Conservation (phyloP, 2,888 invertebrate species). For the Chloromyia formosa region DNA sequence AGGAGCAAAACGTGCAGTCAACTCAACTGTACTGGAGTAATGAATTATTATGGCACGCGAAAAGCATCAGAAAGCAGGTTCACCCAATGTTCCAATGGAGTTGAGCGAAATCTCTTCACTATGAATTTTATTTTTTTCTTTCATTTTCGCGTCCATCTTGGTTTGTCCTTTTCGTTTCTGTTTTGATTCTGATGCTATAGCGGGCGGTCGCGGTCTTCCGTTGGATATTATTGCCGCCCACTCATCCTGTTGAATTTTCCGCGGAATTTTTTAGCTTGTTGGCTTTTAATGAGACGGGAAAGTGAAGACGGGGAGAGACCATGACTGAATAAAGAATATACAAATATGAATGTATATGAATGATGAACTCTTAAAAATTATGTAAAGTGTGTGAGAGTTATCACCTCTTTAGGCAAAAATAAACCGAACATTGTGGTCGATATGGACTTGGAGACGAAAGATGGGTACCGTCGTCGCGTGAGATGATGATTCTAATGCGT, state of each 20-base stretch:
- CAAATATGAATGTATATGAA: neutral
- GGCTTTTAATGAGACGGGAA: neutral
- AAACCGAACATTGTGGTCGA: too few species aligned
- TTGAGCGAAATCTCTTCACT: too few species aligned
- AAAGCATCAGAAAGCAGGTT: neutral
- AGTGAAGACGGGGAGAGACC: neutral
- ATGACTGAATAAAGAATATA: neutral
- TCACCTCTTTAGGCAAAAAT: too few species aligned
- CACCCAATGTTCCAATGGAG: neutral
- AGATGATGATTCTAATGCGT: too few species aligned
- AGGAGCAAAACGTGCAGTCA: neutral
- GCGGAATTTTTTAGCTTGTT: neutral
- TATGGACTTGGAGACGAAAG: too few species aligned
- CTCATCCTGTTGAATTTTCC: constrained; percentile 11
- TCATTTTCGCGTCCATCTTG: neutral
- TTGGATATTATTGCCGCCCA: constrained; percentile 7
- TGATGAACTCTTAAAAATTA: neutral
- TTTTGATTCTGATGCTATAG: neutral
- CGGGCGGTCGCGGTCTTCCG: neutral
- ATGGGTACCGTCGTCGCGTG: too few species aligned
- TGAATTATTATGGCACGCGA: constrained; percentile 28
- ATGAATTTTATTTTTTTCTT: neutral
- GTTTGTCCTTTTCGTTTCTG: neutral
- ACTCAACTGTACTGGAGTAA: constrained; percentile 4
- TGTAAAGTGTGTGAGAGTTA: neutral